Evolutionary conservation across 2,797 vertebrate genomes (phyloP).

Genomic region (Graptemys geographica): DNA sequence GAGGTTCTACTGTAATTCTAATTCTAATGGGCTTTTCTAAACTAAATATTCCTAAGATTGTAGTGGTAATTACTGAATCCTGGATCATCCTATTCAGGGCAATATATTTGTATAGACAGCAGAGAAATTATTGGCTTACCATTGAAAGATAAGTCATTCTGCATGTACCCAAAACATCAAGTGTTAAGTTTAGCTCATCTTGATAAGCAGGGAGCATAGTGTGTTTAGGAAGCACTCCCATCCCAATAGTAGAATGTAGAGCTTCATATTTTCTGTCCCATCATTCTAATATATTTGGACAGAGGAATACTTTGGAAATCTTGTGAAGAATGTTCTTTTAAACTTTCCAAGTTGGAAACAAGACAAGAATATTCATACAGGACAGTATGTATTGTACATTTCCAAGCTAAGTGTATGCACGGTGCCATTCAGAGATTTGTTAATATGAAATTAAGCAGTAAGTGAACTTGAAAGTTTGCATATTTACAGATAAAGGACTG

Average conservation of each 20-base stretch:
- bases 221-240: neutral
- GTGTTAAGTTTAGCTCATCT: neutral
- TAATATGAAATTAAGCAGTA: neutral
- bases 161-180: neutral
- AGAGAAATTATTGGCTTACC: neutral
- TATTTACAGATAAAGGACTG: neutral
- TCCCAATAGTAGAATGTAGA: neutral
- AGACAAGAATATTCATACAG: neutral
- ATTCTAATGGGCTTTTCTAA: no score
- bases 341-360: neutral
- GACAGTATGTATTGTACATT: neutral
- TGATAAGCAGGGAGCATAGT: neutral
- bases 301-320: neutral
- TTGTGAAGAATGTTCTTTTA: neutral
- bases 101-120: neutral
- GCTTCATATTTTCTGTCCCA: neutral
- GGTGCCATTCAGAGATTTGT: neutral
- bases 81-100: neutral
- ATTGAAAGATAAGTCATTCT: neutral
- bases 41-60: neutral
- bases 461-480: neutral
- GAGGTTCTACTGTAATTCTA: no score
- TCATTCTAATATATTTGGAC: neutral
- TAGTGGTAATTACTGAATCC: neutral
- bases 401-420: neutral